Evolutionary conservation across 2,113 vertebrate genomes (phyloP).

Genomic region (Naja naja): DNA sequence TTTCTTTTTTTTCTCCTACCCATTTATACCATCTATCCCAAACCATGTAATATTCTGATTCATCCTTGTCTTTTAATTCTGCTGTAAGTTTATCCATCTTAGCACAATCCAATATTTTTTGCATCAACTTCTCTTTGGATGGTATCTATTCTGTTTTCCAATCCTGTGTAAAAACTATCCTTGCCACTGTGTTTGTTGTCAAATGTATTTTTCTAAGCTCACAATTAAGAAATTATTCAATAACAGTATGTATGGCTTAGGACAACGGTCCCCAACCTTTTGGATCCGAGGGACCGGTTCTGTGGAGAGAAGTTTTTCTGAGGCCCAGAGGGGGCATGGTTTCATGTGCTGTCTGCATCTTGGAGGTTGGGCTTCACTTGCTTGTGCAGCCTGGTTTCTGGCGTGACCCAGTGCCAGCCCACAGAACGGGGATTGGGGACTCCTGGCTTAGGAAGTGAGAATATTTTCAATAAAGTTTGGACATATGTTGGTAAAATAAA

Average conservation of each 20-base stretch:
- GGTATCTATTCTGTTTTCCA: too few species aligned
- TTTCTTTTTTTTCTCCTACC: background rate
- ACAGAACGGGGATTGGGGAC: background rate
- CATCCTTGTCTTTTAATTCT: too few species aligned
- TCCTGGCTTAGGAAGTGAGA: background rate
- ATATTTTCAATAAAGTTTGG: background rate
- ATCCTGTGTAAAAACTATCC: too few species aligned
- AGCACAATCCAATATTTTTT: too few species aligned
- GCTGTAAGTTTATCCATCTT: too few species aligned
- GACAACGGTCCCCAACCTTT: background rate
- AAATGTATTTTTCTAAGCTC: background rate
- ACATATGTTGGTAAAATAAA: background rate
- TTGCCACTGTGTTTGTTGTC: background rate
- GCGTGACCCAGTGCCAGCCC: accelerated
- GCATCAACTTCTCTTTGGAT: too few species aligned
- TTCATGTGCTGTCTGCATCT: background rate
- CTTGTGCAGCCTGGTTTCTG: background rate
- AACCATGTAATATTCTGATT: too few species aligned
- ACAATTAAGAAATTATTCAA: background rate
- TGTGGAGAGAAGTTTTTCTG: background rate
- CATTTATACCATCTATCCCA: too few species aligned
- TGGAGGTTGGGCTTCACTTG: background rate
- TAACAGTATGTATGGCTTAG: background rate
- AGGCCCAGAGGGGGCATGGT: background rate
- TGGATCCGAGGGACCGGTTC: background rate